Evolutionary conservation across 2,113 vertebrate species (phyloP).

Genomic region (Thunnus maccoyii): DNA sequence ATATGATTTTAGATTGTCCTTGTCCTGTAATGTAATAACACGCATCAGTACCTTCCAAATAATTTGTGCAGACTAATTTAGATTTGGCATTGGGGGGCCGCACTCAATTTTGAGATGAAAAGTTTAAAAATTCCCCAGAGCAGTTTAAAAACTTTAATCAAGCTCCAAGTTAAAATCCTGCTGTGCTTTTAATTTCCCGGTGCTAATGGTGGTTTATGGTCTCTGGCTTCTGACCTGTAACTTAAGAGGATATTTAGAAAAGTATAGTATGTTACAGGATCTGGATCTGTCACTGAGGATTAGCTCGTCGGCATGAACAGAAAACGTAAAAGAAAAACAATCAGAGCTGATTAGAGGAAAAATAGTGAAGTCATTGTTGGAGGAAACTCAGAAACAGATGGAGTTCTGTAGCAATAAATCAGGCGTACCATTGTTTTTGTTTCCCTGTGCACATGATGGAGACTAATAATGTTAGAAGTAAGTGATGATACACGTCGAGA

Average conservation of each 20-base stretch:
- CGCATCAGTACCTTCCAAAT: conserved; percentile 67
- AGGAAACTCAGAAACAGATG: conserved; percentile 40
- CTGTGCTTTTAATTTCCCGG: conserved; percentile 2
- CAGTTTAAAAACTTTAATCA: conserved; percentile 54
- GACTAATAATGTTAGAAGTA: background rate
- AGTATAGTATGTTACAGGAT: background rate
- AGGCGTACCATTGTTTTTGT: background rate
- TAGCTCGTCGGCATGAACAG: background rate
- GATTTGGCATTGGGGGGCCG: conserved; percentile 21
- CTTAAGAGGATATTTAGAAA: conserved; percentile 32
- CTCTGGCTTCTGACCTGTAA: conserved; percentile 13
- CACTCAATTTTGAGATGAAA: conserved; percentile 52
- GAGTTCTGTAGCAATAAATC: background rate
- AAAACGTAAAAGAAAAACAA: conserved; percentile 23
- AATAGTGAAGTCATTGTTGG: conserved; percentile 23
- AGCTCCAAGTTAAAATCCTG: conserved; percentile 43
- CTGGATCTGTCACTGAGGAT: conserved; percentile 17
- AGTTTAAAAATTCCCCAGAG: conserved; percentile 44
- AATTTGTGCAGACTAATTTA: conserved; percentile 55
- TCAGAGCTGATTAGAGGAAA: conserved; percentile 33
- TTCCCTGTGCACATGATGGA: background rate
- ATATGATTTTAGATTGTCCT: conserved; percentile 48
- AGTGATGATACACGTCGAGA: background rate
- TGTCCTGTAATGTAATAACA: conserved; percentile 71
- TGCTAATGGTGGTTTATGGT: background rate